A percentile compares a stretch with the other conserved stretches of the same genome.
Evolutionary conservation across 2,113 vertebrate species (phyloP).

Genomic region (Rissa tridactyla): DNA sequence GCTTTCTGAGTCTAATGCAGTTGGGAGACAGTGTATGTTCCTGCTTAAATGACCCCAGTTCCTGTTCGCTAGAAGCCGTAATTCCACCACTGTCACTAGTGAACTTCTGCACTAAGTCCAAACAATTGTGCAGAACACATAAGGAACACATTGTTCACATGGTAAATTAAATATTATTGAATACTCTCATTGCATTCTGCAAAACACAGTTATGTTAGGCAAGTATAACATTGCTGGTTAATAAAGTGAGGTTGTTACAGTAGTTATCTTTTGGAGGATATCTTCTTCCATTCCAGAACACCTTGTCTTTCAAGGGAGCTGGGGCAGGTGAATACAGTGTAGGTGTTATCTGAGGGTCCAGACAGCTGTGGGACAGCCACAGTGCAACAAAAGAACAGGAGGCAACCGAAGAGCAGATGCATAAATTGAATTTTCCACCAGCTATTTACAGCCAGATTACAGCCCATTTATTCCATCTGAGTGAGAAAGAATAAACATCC

Average conservation of each 20-base stretch:
- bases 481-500: constrained; percentile 39
- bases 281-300: background rate
- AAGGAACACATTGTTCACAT: accelerated
- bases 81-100: background rate
- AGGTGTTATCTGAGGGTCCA: background rate
- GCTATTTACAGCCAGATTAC: constrained; percentile 42
- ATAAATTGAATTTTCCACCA: constrained; percentile 37
- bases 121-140: background rate
- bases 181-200: background rate
- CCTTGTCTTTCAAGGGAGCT: background rate
- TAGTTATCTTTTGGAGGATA: background rate
- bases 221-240: background rate
- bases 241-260: background rate
- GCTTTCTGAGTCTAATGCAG: background rate
- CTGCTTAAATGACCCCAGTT: accelerated
- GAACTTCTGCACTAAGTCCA: background rate
- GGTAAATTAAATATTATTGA: background rate
- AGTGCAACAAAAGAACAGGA: background rate
- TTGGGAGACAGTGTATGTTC: background rate
- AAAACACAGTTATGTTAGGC: background rate
- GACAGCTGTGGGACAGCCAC: background rate
- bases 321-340: background rate
- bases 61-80: background rate
- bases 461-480: constrained; percentile 44
- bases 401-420: background rate